Percentiles rank a stretch among this genome's conserved stretches.
Evolutionary conservation across 1,140 invertebrate genomes (phyloP).

Genomic region (Drosophila biarmipes): DNA sequence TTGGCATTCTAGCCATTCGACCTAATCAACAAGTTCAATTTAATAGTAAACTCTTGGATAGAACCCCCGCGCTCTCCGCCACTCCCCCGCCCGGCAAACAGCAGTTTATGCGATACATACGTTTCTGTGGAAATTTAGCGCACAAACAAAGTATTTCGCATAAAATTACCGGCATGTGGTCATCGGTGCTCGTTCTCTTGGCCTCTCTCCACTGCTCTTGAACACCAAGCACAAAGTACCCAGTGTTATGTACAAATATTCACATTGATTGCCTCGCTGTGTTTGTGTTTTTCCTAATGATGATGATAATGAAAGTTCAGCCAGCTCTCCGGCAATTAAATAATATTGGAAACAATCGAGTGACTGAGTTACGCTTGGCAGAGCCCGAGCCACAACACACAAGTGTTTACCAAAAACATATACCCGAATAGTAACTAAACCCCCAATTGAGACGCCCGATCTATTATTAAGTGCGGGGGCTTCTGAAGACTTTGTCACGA

Average conservation of each 20-base stretch:
- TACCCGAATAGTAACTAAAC: neutral
- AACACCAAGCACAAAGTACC: conserved; percentile 10
- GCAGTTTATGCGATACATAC: conserved; percentile 9
- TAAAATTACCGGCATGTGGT: conserved; percentile 67
- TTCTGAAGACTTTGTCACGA: conserved; percentile 40
- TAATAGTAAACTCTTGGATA: conserved; percentile 23
- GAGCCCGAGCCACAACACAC: neutral
- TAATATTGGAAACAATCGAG: conserved; percentile 31
- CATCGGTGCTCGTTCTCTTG: conserved; percentile 30
- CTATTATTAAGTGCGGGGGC: conserved; percentile 25
- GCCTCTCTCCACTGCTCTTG: conserved; percentile 28
- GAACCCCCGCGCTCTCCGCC: neutral
- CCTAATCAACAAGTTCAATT: conserved; percentile 48
- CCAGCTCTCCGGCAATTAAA: conserved; percentile 16
- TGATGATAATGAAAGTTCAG: conserved; percentile 30
- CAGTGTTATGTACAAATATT: conserved; percentile 56
- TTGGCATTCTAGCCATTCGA: conserved; percentile 26
- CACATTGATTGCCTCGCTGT: conserved; percentile 49
- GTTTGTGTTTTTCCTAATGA: conserved; percentile 32
- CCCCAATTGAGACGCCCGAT: conserved; percentile 9
- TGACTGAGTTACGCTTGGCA: conserved; percentile 11
- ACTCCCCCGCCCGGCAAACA: conserved; percentile 4
- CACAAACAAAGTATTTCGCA: conserved; percentile 53
- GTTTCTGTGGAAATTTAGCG: conserved; percentile 39
- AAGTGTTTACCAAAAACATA: neutral